Conservation (phyloP, 1,140 invertebrate species). For the Solenopsis invicta region DNA sequence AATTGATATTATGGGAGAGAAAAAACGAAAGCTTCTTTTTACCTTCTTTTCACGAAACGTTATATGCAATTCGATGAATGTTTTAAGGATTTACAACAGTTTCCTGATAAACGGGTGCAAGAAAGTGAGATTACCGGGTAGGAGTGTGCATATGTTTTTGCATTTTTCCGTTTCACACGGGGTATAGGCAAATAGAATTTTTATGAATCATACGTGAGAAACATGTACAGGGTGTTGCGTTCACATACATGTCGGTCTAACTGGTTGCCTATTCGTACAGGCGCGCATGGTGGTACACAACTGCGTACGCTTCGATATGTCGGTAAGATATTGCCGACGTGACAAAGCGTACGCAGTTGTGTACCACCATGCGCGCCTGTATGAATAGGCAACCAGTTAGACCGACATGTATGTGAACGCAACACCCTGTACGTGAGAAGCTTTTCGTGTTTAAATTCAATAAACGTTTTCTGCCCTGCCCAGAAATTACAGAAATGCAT, state of each 20-base stretch:
- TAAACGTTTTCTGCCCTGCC: neutral
- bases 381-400: too few relatives aligned
- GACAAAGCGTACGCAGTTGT: too few relatives aligned
- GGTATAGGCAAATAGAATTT: neutral
- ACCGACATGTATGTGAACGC: too few relatives aligned
- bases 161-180: neutral
- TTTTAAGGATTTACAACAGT: neutral
- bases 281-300: too few relatives aligned
- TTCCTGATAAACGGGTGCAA: neutral
- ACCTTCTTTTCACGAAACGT: too few relatives aligned
- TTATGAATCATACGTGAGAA: neutral
- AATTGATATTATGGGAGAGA: neutral
- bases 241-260: too few relatives aligned
- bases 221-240: too few relatives aligned
- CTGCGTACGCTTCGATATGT: too few relatives aligned
- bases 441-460: neutral
- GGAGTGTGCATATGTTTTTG: neutral
- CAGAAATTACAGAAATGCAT: neutral
- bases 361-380: too few relatives aligned
- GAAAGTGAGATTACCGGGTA: neutral
- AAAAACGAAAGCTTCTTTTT: neutral
- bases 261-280: too few relatives aligned
- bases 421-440: neutral
- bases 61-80: neutral
- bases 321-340: too few relatives aligned